phyloP scores from a whole-genome alignment of 2,797 vertebrate species.

The Acropternis orthonyx region DNA sequence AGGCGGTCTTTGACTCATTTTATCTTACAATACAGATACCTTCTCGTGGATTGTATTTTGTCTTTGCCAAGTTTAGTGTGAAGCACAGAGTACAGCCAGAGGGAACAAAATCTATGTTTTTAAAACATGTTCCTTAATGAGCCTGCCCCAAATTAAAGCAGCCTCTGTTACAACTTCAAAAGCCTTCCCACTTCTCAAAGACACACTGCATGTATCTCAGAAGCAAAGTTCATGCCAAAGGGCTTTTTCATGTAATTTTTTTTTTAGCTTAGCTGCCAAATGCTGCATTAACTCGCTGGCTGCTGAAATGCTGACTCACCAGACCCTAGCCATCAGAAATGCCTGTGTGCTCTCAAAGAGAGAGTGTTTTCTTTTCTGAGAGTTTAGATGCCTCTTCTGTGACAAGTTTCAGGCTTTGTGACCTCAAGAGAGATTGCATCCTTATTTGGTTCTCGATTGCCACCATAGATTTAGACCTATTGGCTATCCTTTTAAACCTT shows the following conservation, averaged over 20 bases:
- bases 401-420: background rate
- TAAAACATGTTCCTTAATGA: constrained; percentile 30
- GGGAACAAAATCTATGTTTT: constrained; percentile 47
- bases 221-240: constrained; percentile 57
- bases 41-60: background rate
- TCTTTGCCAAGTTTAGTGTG: constrained; percentile 10
- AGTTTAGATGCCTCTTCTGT: constrained; percentile 4
- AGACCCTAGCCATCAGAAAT: background rate
- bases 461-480: background rate
- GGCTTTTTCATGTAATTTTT: background rate
- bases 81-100: background rate
- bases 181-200: constrained; percentile 13
- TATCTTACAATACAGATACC: constrained; percentile 20
- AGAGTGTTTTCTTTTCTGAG: constrained; percentile 18
- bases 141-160: constrained; percentile 56
- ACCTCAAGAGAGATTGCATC: background rate
- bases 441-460: background rate
- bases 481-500: background rate
- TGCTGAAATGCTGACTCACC: constrained; percentile 61
- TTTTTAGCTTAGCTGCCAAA: constrained; percentile 33
- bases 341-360: constrained; percentile 4
- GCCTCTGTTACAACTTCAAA: constrained; percentile 39
- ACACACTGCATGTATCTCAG: constrained; percentile 15
- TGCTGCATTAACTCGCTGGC: constrained; percentile 34
- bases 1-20: background rate